Evolutionary conservation across 2,888 invertebrate species (phyloP), one percentile per base, ranked within the genome.

Genomic region (Drosophila koepferae): DNA sequence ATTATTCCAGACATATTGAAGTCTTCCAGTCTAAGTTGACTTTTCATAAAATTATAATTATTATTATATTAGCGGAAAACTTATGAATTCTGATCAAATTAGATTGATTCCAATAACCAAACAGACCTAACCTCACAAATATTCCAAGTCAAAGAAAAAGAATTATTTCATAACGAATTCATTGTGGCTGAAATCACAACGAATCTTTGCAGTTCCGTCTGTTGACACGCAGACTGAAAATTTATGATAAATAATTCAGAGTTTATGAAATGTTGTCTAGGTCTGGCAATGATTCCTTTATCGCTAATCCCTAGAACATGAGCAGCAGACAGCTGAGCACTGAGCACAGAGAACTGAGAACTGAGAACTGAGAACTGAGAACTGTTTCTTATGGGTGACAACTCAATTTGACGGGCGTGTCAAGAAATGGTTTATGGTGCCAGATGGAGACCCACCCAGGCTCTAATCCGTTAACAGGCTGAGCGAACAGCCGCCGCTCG

Each of bases 381-480:
- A 16, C 51, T 43, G 55, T 41, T 16, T 40, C 31, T 10, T 53
- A n/a, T 41, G 61, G 68, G 72, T 78, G 77, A 78, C 77, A 78
- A 78, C 61, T 78, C 77, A 78, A 78, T 78, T 78, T 72, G 75
- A 78, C 72, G 74, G 74, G 74, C 71, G 74, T 77, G 65, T 77
- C 76, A 76, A 51, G 77, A 51, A 66, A 58, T 61, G 80, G 59
- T 55, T 53, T 55, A 71, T 56, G 56, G 77, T 58, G 63, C 77
- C 70, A 62, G 62, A 58, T 74, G 78, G 46, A 20, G 60, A 79
- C 80, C 75, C 77, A 72, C 75, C 70, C 75, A 71, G 75, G 71
- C 77, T 41, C 44, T 44, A 72, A 82, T 68, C 87, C 85, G 82
- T 80, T 80, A 84, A 80, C 85, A 69, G 85, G 69, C 77, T 34